Evolutionary conservation across 2,888 invertebrate genomes (phyloP).

Genomic region (Phania funesta): DNA sequence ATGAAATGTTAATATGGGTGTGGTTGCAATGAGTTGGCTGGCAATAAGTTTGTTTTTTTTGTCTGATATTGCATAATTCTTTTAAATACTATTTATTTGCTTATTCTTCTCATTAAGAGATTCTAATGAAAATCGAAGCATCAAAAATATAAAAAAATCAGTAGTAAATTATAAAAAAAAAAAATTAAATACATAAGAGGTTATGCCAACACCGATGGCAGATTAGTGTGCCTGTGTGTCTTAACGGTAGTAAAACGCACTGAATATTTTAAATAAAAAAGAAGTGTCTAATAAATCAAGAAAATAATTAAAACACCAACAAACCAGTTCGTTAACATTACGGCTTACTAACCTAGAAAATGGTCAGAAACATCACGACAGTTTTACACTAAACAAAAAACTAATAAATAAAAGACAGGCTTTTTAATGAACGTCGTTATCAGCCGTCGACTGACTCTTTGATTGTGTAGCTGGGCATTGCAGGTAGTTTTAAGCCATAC

Average conservation of each 20-base stretch:
- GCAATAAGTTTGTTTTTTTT: not conserved
- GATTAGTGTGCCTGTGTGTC: not conserved
- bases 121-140: constrained; percentile 53
- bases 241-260: not conserved
- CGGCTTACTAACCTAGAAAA: constrained; percentile 70
- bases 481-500: not conserved
- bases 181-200: not conserved
- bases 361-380: constrained; percentile 65
- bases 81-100: constrained; percentile 1
- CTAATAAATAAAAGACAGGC: not conserved
- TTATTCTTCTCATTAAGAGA: not conserved
- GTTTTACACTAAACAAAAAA: constrained; percentile 25
- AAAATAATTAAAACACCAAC: constrained; percentile 42
- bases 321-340: constrained; percentile 69
- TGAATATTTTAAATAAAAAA: not conserved
- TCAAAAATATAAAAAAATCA: not conserved
- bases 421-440: constrained; percentile 7
- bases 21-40: constrained; percentile 43
- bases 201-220: not conserved
- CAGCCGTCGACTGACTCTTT: constrained; percentile 19
- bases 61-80: constrained; percentile 35
- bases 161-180: not conserved
- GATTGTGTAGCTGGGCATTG: not conserved
- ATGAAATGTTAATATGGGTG: constrained; percentile 54
- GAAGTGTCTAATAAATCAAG: constrained; percentile 18